Percentiles rank a stretch among this genome's conserved stretches.
Evolutionary conservation across 1,140 invertebrate species (phyloP).

Genomic region (Drosophila melanica): DNA sequence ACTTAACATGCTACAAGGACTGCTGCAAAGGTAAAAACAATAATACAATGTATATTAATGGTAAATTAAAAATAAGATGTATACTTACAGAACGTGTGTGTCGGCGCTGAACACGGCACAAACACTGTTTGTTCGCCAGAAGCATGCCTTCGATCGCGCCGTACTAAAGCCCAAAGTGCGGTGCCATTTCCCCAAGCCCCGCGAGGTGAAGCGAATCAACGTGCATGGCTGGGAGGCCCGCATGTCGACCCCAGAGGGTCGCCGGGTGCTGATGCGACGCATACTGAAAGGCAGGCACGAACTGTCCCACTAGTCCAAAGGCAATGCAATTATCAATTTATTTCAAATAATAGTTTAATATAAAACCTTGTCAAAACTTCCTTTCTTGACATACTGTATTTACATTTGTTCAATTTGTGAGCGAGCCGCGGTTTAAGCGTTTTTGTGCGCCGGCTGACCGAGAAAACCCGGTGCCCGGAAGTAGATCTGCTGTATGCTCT

Average conservation of each 20-base stretch:
- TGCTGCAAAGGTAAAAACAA: conserved; percentile 60
- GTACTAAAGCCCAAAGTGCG: conserved; percentile 85
- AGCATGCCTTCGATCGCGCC: conserved; percentile 70
- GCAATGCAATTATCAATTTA: not conserved
- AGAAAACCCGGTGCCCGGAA: conserved; percentile 53
- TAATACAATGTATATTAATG: not conserved
- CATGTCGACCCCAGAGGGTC: conserved; percentile 88
- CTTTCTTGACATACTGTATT: conserved; percentile 1
- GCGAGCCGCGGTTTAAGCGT: not conserved
- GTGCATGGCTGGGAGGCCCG: conserved; percentile 88
- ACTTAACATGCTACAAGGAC: conserved; percentile 69
- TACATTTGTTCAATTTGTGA: conserved; percentile 39
- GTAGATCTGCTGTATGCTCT: conserved; percentile 75
- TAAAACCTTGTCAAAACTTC: not conserved
- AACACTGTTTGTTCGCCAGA: conserved; percentile 61
- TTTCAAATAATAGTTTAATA: conserved; percentile 9
- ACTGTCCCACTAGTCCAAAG: conserved; percentile 86
- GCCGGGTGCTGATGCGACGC: conserved; percentile 89
- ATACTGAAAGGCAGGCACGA: conserved; percentile 90
- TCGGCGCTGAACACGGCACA: conserved; percentile 52
- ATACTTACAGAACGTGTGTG: conserved; percentile 44
- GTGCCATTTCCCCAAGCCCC: conserved; percentile 89
- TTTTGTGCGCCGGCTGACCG: conserved; percentile 23
- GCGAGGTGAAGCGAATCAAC: conserved; percentile 88
- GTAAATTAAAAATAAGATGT: not conserved